Base-by-base conservation (phyloP, 2,113 vertebrate species). In the Toxotes chatareus region DNA sequence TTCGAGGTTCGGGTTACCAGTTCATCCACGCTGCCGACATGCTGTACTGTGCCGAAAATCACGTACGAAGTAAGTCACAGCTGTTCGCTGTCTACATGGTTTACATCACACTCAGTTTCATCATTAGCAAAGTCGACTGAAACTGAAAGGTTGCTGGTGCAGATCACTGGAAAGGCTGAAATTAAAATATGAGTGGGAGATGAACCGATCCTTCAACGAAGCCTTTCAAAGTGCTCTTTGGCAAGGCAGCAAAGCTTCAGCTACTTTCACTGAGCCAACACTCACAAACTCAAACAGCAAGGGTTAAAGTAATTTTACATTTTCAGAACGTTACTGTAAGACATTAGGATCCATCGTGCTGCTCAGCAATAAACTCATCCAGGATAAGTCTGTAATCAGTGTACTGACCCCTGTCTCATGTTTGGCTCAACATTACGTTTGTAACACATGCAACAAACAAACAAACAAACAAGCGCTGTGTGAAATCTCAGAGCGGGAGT, bases 11-110 rank as follows among this genome's bases (percentile, higher is more conserved):
- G 0, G 95, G 95, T 1, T 95, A 95, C 85, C 95, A 95, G 88
- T 95, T 95, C 85, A 95, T 96, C 75, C 95, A 95, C 32, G 94
- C 94, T 2, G 95, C 94, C 2, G 95, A 95, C 85, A 94, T 96
- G 94, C 61, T 96, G 42, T 81, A 95, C 90, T 96, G 95, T 4
- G 95, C 95, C 0, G 95, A 95, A 51, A 95, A 94, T 17, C 95
- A 96, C 51, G 79, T 95, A 27, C 77, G 94, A 38, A 94, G 95
- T 96, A 88, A 95, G 95, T 81, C 16, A n/a, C 56, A 36, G 57
- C 73, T 68, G 19, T 51, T 51, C 9, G 19, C 19, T n/a, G 49
- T n/a, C 19, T 8, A 3, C 49, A 27, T 12, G 53, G 53, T 27
- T 23, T 5, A 27, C n/a, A 12, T 27, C n/a, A 12, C n/a, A 56